phyloP scores from a whole-genome alignment of 1,140 invertebrate species.

The Atopsyche davidsoni region DNA sequence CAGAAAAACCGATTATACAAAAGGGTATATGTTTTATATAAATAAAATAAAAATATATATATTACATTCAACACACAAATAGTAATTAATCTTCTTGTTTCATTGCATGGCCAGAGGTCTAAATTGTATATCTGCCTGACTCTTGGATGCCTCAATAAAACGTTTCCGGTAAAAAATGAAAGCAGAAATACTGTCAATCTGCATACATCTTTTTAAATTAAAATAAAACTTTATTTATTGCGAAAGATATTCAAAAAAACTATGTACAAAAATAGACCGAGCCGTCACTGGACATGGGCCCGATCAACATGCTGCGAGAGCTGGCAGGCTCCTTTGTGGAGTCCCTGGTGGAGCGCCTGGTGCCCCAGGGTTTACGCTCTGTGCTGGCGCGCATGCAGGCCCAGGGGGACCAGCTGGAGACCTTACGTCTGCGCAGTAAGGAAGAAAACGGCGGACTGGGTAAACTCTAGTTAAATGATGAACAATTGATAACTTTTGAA shows the following conservation, averaged over 20 bases:
- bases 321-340: conserved; percentile 44
- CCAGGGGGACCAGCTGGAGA: conserved; percentile 42
- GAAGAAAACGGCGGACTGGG: conserved; percentile 48
- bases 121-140: background rate
- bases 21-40: background rate
- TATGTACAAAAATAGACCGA: conserved; percentile 8
- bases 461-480: too few relatives aligned
- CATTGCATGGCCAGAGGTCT: background rate
- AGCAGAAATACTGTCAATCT: background rate
- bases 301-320: conserved; percentile 13
- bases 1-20: too few relatives aligned
- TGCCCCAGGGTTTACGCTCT: conserved; percentile 42
- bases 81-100: background rate
- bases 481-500: background rate
- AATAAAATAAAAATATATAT: background rate
- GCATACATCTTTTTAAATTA: background rate
- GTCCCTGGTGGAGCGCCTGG: conserved; percentile 42
- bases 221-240: background rate
- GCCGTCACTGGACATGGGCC: conserved; percentile 3
- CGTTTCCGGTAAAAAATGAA: background rate
- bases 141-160: background rate
- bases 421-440: conserved; percentile 41
- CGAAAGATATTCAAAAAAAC: background rate
- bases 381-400: conserved; percentile 43
- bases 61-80: conserved; percentile 1